Percentiles rank a stretch among this genome's conserved stretches.
phyloP scores from a whole-genome alignment of 1,140 invertebrate genomes.

The Catajapyx aquilonaris region DNA sequence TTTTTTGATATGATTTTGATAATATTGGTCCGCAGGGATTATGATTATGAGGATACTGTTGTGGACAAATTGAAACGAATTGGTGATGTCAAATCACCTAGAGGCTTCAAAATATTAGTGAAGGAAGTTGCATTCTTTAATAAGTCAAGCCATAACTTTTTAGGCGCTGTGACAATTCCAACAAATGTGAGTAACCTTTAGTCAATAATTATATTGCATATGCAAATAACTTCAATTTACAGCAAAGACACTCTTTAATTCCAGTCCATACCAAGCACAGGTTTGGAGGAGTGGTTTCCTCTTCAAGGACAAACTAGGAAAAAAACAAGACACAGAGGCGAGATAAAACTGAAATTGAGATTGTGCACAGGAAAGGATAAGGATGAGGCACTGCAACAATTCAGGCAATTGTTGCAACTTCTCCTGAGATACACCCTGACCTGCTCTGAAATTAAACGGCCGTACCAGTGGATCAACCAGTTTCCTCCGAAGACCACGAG shows the following conservation, averaged over 20 bases:
- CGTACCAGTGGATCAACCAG: conserved; percentile 64
- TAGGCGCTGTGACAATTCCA: conserved; percentile 64
- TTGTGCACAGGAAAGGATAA: conserved; percentile 63
- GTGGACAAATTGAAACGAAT: conserved; percentile 69
- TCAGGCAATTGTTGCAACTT: conserved; percentile 61
- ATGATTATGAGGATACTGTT: conserved; percentile 70
- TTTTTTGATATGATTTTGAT: too few relatives aligned
- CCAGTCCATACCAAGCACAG: conserved; percentile 71
- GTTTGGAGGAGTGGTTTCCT: conserved; percentile 69
- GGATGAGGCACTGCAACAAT: conserved; percentile 62
- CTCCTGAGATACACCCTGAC: conserved; percentile 68
- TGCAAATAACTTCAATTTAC: too few relatives aligned
- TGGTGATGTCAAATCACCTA: conserved; percentile 59
- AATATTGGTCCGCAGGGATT: conserved; percentile 49
- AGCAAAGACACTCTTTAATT: too few relatives aligned
- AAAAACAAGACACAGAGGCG: conserved; percentile 63
- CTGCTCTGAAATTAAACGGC: conserved; percentile 44
- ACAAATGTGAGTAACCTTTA: conserved; percentile 63
- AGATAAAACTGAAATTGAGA: conserved; percentile 52
- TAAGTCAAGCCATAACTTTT: conserved; percentile 86
- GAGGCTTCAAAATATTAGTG: conserved; percentile 59
- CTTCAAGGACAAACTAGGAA: conserved; percentile 53
- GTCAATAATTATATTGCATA: too few relatives aligned
- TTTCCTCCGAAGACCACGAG: conserved; percentile 59
- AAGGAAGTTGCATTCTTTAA: conserved; percentile 89